Conservation (phyloP, 2,797 vertebrate species). For the Numenius phaeopus region DNA sequence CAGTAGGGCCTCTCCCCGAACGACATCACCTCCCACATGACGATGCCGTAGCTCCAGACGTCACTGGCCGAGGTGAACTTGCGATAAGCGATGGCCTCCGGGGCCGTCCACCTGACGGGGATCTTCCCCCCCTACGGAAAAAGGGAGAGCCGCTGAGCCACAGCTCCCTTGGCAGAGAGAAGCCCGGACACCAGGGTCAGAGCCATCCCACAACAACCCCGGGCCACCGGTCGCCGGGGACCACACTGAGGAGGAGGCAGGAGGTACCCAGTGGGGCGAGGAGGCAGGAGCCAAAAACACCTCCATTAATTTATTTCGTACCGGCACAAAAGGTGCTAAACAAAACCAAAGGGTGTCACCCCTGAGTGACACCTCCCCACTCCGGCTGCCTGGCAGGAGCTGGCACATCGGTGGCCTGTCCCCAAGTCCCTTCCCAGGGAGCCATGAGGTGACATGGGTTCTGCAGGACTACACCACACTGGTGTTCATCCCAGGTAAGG, state of each 20-base stretch:
- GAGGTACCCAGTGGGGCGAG: rapidly evolving
- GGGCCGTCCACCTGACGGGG: constrained; percentile 97
- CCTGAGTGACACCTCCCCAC: background rate
- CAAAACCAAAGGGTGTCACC: background rate
- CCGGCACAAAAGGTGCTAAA: background rate
- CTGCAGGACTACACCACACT: background rate
- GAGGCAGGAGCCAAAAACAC: background rate
- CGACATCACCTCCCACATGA: constrained; percentile 99
- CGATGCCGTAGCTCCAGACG: constrained; percentile 98
- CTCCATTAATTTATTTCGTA: too few species aligned
- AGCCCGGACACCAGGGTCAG: background rate
- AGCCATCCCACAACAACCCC: background rate
- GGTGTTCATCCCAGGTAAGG: background rate
- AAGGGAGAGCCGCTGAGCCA: background rate
- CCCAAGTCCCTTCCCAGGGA: background rate
- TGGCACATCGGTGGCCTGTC: background rate
- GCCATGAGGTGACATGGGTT: background rate
- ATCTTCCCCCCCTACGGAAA: constrained; percentile 93
- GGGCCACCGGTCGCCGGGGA: rapidly evolving
- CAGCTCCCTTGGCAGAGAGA: rapidly evolving
- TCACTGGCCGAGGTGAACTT: constrained; percentile 99
- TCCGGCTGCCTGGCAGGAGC: background rate
- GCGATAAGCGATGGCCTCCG: constrained; percentile 96
- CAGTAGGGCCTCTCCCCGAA: constrained; percentile 98
- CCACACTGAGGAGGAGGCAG: rapidly evolving